Conservation (phyloP, 1,140 invertebrate genomes). For the Psix sp. region DNA sequence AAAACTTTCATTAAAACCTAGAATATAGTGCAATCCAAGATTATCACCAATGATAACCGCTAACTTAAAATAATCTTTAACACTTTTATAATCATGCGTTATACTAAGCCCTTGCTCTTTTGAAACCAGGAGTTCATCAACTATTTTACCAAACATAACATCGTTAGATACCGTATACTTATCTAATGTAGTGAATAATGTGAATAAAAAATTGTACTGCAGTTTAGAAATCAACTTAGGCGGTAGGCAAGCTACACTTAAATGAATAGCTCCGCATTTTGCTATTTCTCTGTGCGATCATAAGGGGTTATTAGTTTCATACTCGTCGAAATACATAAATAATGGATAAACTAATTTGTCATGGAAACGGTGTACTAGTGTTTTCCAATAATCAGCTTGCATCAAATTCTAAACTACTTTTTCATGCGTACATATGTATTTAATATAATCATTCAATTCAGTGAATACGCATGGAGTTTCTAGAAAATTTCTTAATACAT, state of each 20-base stretch:
- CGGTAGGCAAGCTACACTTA: background rate
- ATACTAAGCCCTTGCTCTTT: background rate
- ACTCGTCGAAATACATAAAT: conserved; percentile 3
- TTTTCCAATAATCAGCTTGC: background rate
- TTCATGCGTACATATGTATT: background rate
- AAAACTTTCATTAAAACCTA: conserved; percentile 4
- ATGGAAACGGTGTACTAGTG: background rate
- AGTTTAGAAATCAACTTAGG: conserved; percentile 2
- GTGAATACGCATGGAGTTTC: background rate
- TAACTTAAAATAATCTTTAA: background rate
- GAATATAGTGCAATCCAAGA: conserved; percentile 1
- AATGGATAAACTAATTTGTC: conserved; percentile 2
- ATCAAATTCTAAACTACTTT: conserved; percentile 4
- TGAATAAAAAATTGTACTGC: background rate
- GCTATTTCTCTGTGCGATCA: background rate
- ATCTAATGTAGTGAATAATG: conserved; percentile 1
- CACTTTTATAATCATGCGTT: background rate
- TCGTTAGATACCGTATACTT: background rate
- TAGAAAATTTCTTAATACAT: conserved; percentile 2
- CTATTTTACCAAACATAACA: background rate
- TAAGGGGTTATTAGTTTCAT: background rate
- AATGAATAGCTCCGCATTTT: background rate
- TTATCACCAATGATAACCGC: conserved; percentile 4
- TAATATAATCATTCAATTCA: background rate
- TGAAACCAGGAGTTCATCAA: background rate